Conservation (phyloP, 2,888 invertebrate species). For the Diaphora mendica region DNA sequence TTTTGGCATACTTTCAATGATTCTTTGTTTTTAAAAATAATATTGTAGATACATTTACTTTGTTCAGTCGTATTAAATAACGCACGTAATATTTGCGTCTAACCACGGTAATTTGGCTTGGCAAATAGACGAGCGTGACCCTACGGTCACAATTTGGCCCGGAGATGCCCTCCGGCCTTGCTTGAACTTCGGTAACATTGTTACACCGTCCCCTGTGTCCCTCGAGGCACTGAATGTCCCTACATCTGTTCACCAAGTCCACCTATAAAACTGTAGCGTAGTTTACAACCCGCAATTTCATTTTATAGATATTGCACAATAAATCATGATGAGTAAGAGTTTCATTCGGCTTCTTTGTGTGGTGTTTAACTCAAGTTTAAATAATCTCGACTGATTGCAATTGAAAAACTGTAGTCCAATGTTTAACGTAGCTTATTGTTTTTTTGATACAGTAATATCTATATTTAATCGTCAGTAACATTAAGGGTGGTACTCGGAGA, state of each 20-base stretch:
- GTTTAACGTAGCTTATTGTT: constrained; percentile 63
- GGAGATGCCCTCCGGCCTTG: constrained; percentile 76
- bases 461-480: constrained; percentile 51
- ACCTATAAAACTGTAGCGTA: constrained; percentile 75
- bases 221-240: constrained; percentile 75
- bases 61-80: constrained; percentile 71
- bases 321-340: constrained; percentile 70
- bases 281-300: constrained; percentile 76
- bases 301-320: constrained; percentile 77
- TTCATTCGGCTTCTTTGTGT: constrained; percentile 64
- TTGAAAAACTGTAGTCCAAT: constrained; percentile 66
- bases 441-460: constrained; percentile 54
- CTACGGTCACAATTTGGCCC: constrained; percentile 79
- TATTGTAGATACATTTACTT: constrained; percentile 43
- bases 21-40: constrained; percentile 63
- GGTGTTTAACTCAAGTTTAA: constrained; percentile 54
- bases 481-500: constrained; percentile 42
- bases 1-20: constrained; percentile 44
- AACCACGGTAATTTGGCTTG: constrained; percentile 72
- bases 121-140: constrained; percentile 77
- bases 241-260: constrained; percentile 78
- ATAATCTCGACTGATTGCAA: constrained; percentile 62
- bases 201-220: constrained; percentile 78
- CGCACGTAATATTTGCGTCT: constrained; percentile 70
- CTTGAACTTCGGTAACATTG: constrained; percentile 81